Evolutionary conservation across 2,888 invertebrate genomes (phyloP), one percentile per base, ranked within the genome.

Genomic region (Microdon myrmicae): DNA sequence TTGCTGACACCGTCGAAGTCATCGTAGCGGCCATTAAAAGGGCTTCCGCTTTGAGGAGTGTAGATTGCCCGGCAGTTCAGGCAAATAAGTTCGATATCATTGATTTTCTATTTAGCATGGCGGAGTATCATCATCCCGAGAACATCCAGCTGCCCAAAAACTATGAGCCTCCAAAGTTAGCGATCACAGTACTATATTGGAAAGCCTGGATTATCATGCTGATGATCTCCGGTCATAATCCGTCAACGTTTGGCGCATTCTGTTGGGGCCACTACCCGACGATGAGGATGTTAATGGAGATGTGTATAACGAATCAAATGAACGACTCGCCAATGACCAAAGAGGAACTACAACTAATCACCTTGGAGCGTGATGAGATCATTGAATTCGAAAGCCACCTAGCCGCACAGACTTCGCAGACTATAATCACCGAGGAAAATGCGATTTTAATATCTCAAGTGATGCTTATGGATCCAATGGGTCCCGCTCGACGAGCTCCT

Each of bases 151-250:
- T 96, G 54, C 96, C 97, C 0, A 78, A 86, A 8, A 93, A 91
- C 82, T 93, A 82, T 76, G 83, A 81, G 23, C 90, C 96, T 0
- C 96, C 96, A 0, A 87, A 88, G 68, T 81, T 97, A 72, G 96
- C 94, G 1, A 94, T 97, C 72, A 88, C 92, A n/a, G 88, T 89
- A 55, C 82, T 92, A 48, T 97, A 96, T 80, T 97, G 97, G 97
- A 95, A 95, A 80, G 90, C 90, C 12, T 96, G 96, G 96, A 82
- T 87, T 25, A 87, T 94, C 73, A 82, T 97, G 69, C 81, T 94
- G 28, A 90, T 96, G 80, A 81, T 97, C 67, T 89, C 92, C 9
- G 94, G 96, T 0, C 96, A 96, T 80, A 97, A 96, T 84, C 95
- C 97, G 0, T 82, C 86, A 0, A 86, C 87, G 8, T 91, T 96